Evolutionary conservation across 1,140 invertebrate species (phyloP).

Genomic region (Subanguina moxae): DNA sequence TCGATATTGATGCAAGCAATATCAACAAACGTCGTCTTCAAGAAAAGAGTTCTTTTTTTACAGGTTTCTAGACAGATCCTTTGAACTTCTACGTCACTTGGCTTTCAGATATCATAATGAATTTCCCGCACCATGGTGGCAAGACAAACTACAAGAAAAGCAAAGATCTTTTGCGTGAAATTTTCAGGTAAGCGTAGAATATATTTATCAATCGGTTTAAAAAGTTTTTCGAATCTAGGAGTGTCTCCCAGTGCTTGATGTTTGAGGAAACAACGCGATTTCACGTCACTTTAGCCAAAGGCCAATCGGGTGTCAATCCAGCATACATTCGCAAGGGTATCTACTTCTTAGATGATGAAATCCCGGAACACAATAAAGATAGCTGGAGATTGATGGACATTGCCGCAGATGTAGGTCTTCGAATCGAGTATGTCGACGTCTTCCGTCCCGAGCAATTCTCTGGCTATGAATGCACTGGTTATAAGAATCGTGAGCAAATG

Average conservation of each 20-base stretch:
- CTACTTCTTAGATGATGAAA: background rate
- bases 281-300: conserved; percentile 34
- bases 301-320: conserved; percentile 41
- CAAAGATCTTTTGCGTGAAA: conserved; percentile 24
- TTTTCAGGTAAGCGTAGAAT: conserved; percentile 29
- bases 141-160: conserved; percentile 47
- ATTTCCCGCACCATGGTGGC: conserved; percentile 53
- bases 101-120: conserved; percentile 39
- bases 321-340: background rate
- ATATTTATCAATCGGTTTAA: too few species aligned
- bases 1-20: conserved; percentile 45
- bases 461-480: conserved; percentile 23
- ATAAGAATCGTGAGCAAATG: conserved; percentile 27
- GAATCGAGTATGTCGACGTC: conserved; percentile 13
- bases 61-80: background rate
- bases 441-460: conserved; percentile 29
- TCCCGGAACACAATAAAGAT: conserved; percentile 43
- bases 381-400: conserved; percentile 45
- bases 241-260: background rate
- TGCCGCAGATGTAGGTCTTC: conserved; percentile 36
- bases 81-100: too few species aligned
- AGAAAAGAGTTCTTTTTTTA: background rate
- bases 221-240: too few species aligned
- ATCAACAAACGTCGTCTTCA: background rate
- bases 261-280: conserved; percentile 24